Evolutionary conservation across 2,797 vertebrate genomes (phyloP).

Genomic region (Miichthys miiuy): DNA sequence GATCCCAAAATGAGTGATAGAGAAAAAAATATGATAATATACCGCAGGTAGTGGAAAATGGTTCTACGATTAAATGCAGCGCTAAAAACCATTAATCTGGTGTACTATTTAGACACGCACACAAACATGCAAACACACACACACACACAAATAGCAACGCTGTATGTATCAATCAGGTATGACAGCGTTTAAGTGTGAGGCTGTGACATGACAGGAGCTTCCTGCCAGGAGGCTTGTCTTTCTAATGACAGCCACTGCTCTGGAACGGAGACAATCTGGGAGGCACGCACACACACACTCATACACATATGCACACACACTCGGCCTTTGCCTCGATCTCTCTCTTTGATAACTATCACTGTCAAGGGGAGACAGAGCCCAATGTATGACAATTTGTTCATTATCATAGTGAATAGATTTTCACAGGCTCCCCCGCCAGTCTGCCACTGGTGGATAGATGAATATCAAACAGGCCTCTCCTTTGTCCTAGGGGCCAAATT

Average conservation of each 20-base stretch:
- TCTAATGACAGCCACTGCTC: slow-evolving; percentile 90
- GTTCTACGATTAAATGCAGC: slow-evolving; percentile 31
- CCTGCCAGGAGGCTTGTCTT: slow-evolving; percentile 88
- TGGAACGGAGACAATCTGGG: slow-evolving; percentile 80
- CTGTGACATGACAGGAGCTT: slow-evolving; percentile 85
- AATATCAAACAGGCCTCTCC: slow-evolving; percentile 88
- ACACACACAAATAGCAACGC: slow-evolving; percentile 23
- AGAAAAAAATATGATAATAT: not conserved
- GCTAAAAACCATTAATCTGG: slow-evolving; percentile 22
- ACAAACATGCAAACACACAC: slow-evolving; percentile 15
- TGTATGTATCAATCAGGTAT: slow-evolving; percentile 87
- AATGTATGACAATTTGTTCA: slow-evolving; percentile 91
- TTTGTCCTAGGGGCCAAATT: slow-evolving; percentile 89
- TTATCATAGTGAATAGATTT: slow-evolving; percentile 90
- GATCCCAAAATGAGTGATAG: slow-evolving; percentile 27
- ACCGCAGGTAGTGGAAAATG: not conserved
- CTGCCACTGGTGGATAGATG: slow-evolving; percentile 85
- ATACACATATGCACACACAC: slow-evolving; percentile 40
- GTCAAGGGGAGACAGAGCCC: slow-evolving; percentile 87
- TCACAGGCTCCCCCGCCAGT: slow-evolving; percentile 85
- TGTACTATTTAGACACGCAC: slow-evolving; percentile 23
- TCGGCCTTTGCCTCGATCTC: slow-evolving; percentile 78
- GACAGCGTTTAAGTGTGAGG: slow-evolving; percentile 87
- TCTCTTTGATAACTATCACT: slow-evolving; percentile 89
- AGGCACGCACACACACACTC: slow-evolving; percentile 63